A percentile compares a stretch with the other conserved stretches of the same genome.
Conservation (phyloP, 2,888 invertebrate genomes). For the Toxonevra muliebris region DNA sequence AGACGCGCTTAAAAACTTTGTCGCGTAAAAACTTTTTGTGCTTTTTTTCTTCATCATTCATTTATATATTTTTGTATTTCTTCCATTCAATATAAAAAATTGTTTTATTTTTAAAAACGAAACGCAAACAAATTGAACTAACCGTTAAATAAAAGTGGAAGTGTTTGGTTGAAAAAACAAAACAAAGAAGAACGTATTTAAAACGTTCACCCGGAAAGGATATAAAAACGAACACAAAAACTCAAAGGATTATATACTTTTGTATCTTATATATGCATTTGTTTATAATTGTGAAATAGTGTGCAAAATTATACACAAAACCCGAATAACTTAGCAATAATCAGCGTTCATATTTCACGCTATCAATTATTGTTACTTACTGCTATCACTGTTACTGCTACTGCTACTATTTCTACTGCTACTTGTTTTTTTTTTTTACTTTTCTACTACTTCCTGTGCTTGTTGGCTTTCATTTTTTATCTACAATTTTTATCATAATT, state of each 20-base stretch:
- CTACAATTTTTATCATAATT: background rate
- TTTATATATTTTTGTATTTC: slow-evolving; percentile 1
- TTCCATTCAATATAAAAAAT: background rate
- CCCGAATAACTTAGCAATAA: too few species aligned
- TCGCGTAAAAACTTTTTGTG: slow-evolving; percentile 25
- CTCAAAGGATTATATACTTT: background rate
- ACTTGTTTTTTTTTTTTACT: background rate
- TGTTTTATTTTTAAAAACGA: background rate
- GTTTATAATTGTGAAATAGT: too few species aligned
- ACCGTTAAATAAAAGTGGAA: background rate
- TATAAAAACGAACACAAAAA: background rate
- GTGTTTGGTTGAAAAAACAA: background rate
- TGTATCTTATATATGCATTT: too few species aligned
- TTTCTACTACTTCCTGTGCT: too few species aligned
- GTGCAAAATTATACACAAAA: too few species aligned
- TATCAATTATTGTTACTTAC: slow-evolving; percentile 16
- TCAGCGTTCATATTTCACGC: background rate
- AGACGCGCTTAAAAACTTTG: slow-evolving; percentile 56
- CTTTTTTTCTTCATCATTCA: background rate
- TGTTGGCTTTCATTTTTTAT: too few species aligned
- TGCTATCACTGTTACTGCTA: background rate
- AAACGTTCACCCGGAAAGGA: background rate
- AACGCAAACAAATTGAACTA: background rate
- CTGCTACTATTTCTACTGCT: slow-evolving; percentile 12
- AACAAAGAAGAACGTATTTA: background rate